These are phyloP conservation scores for Eumerus sabulonum DNA, from an alignment of 2,888 invertebrate genomes.

Conservation along the genomic window DNA sequence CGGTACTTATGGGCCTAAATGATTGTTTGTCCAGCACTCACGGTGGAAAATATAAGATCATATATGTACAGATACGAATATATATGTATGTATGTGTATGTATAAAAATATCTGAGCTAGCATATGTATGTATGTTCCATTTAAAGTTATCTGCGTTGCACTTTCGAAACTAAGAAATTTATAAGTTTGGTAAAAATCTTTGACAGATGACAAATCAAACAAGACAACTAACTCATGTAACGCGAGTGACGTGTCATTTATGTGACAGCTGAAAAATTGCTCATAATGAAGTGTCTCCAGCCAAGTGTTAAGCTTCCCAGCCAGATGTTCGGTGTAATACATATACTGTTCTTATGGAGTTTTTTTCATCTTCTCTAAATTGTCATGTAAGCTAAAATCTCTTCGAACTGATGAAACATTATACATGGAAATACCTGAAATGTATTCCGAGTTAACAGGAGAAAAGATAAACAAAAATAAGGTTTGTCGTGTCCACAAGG, in stretches of 20 bases:
- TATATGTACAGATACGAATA: too few species aligned
- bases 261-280: not conserved
- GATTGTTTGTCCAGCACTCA: not conserved
- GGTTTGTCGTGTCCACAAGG: too few species aligned
- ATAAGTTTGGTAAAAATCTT: not conserved
- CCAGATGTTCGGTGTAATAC: not conserved
- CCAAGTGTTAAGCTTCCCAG: not conserved
- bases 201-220: conserved; percentile 3
- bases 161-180: conserved; percentile 6
- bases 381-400: not conserved
- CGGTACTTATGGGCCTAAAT: too few species aligned
- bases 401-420: too few species aligned
- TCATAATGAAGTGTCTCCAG: not conserved
- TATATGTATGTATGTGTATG: not conserved
- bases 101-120: too few species aligned
- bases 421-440: too few species aligned
- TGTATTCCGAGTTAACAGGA: too few species aligned
- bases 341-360: not conserved
- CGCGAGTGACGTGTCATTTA: not conserved
- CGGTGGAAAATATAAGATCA: not conserved
- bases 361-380: not conserved
- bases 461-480: too few species aligned
- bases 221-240: not conserved
- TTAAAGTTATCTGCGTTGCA: too few species aligned
- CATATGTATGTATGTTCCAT: too few species aligned